A percentile compares a stretch with the other conserved stretches of the same genome.
These are phyloP conservation scores for Caenorhabditis afra DNA, from an alignment of 2,888 invertebrate species.

Conservation along the genomic window DNA sequence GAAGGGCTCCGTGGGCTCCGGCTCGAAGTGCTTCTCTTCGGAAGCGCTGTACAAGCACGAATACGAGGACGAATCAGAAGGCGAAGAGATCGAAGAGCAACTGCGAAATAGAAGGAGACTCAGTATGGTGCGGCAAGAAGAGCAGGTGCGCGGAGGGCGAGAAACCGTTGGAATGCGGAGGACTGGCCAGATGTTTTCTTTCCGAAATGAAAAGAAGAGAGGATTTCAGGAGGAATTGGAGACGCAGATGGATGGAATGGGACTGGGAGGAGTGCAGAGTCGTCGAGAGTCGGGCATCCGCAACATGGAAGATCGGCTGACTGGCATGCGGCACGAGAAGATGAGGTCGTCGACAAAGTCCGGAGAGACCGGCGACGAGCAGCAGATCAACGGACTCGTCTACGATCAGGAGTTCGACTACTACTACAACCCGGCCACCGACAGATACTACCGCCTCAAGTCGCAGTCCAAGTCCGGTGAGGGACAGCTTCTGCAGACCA, in stretches of 20 bases:
- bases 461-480: conserved; percentile 57
- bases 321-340: conserved; percentile 65
- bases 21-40: conserved; percentile 18
- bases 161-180: too few relatives aligned
- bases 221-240: conserved; percentile 33
- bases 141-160: conserved; percentile 27
- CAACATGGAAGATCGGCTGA: conserved; percentile 58
- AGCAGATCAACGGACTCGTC: conserved; percentile 60
- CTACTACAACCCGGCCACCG: conserved; percentile 66
- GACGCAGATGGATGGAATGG: conserved; percentile 16
- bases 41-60: conserved; percentile 53
- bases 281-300: conserved; percentile 31
- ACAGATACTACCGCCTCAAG: conserved; percentile 65
- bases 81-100: conserved; percentile 35
- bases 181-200: too few relatives aligned
- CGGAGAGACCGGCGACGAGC: conserved; percentile 42
- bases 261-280: conserved; percentile 11
- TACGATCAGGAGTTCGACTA: conserved; percentile 70
- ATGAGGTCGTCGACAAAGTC: conserved; percentile 51
- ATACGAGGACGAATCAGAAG: conserved; percentile 59
- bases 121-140: conserved; percentile 54
- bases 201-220: background rate
- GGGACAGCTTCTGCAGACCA: conserved; percentile 19
- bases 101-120: conserved; percentile 36
- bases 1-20: conserved; percentile 22